Percentiles rank a stretch among this genome's conserved stretches.
Conservation (phyloP, 2,888 invertebrate species). For the Venusia cambrica region DNA sequence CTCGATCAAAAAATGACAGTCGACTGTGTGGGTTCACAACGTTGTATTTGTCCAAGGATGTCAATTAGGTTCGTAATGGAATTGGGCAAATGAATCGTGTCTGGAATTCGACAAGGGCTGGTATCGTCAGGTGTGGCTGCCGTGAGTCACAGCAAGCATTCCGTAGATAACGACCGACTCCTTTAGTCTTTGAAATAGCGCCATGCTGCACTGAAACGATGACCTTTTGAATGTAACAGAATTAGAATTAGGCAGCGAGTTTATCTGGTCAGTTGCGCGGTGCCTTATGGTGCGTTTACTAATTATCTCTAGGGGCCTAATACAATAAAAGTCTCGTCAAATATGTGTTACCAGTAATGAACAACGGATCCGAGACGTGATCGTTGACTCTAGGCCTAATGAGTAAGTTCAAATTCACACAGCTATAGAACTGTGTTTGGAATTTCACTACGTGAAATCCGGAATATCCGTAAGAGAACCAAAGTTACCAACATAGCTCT, state of each 20-base stretch:
- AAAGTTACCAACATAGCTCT: too few species aligned
- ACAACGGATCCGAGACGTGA: too few species aligned
- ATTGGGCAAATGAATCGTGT: slow-evolving; percentile 37
- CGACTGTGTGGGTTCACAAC: too few species aligned
- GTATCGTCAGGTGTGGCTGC: slow-evolving; percentile 71
- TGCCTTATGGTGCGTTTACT: slow-evolving; percentile 6
- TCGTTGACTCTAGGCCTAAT: too few species aligned
- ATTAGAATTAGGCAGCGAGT: slow-evolving; percentile 47
- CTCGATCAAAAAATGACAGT: too few species aligned
- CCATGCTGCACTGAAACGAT: slow-evolving; percentile 43
- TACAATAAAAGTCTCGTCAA: too few species aligned
- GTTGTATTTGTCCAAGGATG: slow-evolving; percentile 28
- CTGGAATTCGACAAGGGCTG: slow-evolving; percentile 63
- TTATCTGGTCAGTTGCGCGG: slow-evolving; percentile 29
- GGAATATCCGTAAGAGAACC: too few species aligned
- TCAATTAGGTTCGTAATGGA: slow-evolving; percentile 42
- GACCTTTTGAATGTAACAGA: slow-evolving; percentile 65
- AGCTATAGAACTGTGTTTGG: too few species aligned
- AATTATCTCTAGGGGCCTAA: slow-evolving; percentile 12
- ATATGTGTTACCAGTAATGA: too few species aligned
- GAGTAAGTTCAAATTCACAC: too few species aligned
- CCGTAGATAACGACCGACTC: slow-evolving; percentile 71
- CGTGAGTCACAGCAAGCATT: slow-evolving; percentile 48
- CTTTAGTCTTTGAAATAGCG: slow-evolving; percentile 61
- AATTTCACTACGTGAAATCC: too few species aligned